Percentiles rank a stretch among this genome's conserved stretches.
These are phyloP conservation scores for Xiphophorus hellerii DNA, from an alignment of 2,113 vertebrate genomes.

Conservation along the genomic window DNA sequence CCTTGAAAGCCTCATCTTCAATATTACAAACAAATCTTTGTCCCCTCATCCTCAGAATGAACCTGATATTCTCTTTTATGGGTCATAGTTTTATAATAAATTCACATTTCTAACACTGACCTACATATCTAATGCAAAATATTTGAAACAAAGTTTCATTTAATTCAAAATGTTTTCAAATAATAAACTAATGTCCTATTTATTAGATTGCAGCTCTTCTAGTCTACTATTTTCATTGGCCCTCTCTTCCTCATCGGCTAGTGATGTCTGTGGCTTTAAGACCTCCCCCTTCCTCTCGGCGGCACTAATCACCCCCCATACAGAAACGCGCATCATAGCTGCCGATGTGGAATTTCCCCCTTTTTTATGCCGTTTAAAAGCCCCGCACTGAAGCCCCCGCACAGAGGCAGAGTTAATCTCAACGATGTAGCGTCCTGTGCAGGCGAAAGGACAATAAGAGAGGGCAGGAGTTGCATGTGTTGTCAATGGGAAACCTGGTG, in stretches of 20 bases:
- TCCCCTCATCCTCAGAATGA: too few relatives aligned
- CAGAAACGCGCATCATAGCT: constrained; percentile 23
- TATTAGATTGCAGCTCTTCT: not conserved
- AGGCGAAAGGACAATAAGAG: not conserved
- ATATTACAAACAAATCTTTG: too few relatives aligned
- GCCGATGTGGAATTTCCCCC: constrained; percentile 51
- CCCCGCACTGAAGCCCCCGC: constrained; percentile 14
- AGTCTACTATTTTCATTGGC: not conserved
- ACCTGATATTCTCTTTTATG: too few relatives aligned
- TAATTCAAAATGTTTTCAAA: not conserved
- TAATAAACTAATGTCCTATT: too few relatives aligned
- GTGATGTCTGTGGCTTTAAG: constrained; percentile 19
- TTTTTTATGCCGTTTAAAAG: constrained; percentile 56
- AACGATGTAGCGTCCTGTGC: constrained; percentile 30
- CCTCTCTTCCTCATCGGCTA: not conserved
- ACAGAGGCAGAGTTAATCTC: not conserved
- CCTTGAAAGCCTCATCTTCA: not conserved
- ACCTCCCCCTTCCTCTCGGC: not conserved
- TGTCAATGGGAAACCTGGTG: constrained; percentile 84
- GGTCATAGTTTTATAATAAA: too few relatives aligned
- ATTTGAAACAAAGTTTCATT: too few relatives aligned
- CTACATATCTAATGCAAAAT: too few relatives aligned
- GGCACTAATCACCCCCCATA: constrained; percentile 51
- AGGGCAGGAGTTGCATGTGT: constrained; percentile 24
- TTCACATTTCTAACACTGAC: too few relatives aligned